Base-by-base conservation (phyloP, 2,113 vertebrate species). In the Anhinga rufa region DNA sequence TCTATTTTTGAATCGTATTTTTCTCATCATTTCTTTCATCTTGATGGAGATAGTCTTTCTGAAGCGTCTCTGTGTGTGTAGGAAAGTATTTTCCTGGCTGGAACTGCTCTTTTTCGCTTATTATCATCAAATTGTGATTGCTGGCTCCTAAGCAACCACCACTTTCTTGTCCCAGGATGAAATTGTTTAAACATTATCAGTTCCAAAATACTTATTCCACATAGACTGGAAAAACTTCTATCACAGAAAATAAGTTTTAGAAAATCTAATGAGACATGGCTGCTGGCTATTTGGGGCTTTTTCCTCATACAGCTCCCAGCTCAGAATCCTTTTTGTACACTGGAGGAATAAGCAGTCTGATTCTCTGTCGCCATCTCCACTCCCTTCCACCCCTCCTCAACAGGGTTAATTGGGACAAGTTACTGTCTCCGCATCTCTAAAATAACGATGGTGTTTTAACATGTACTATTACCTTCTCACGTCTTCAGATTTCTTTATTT, bases 61-160 rank as follows among this genome's bases (percentile, higher is more conserved):
- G 79, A 86, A 82, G 11, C 0, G 0, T 42, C 18, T 93, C 4
- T 62, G 0, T 64, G n/a, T 58, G 19, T 42, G 54, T 68, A 62
- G 58, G 60, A 51, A 32, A 34, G 7, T 38, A 61, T 91, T 91
- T 84, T 11, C 46, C 51, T 69, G 22, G 7, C 64, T 86, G 60
- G 46, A 25, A 58, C 60, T 74, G n/a, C 49, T 66, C 54, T 65
- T 88, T 82, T 91, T 90, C 3, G 1, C 58, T 88, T 91, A 25
- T 46, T 71, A n/a, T 51, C 78, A 57, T 72, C n/a, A 54, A 80
- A 36, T 85, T 57, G 40, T 52, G 44, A 86, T 82, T 72, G 32
- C 54, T 83, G 58, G 15, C 40, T 94, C 25, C 46, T 72, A 49
- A 94, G 78, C 49, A 70, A n/a, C 72, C 28, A 49, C 25, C 3